Evolutionary conservation across 1,140 invertebrate species (phyloP), one percentile per base, ranked within the genome.

Genomic region (Trichogramma pretiosum): DNA sequence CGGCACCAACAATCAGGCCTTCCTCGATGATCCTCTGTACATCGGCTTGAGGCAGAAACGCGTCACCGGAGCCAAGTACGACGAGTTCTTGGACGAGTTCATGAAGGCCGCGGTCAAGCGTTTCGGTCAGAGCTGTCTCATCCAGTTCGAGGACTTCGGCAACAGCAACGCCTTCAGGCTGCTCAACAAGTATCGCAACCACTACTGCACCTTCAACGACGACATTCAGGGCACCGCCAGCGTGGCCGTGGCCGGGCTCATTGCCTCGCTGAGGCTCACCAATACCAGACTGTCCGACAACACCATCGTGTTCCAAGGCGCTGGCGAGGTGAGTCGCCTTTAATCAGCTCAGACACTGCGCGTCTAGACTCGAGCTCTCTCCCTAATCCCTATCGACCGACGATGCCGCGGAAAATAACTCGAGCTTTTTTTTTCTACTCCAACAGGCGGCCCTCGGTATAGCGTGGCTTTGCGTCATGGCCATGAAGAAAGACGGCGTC

Each of bases 31-130:
- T 72, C 84, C 86, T 0, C 72, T 91, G 10, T 99, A 99, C 73
- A 90, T 96, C 67, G 96, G 97, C 0, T 68, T 95, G 18, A 77
- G 79, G 18, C 86, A 96, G 49, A 81, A 77, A 32, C 79, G 97
- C 42, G 79, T 90, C 0, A 81, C 79, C 3, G 93, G 93, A 1
- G 53, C 74, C 18, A 77, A 81, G 45, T 99, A 97, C 68, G 91
- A 98, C 62, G 85, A 87, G 7, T 88, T 99, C 50, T 74, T 99
- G 30, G 94, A 99, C 36, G 97, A 99, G 74, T 98, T 99, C 64
- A 97, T 99, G 92, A 62, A 82, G 36, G 90, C 94, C 0, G 85
- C 84, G 14, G 84, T 95, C 0, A 77, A 80, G 48, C 79, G 89
- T 54, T 95, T 82, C 60, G 87, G 87, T 0, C 81, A 85, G 60